These are phyloP conservation scores for Ceuthmochares aereus DNA, from an alignment of 2,113 vertebrate species.

Conservation along the genomic window DNA sequence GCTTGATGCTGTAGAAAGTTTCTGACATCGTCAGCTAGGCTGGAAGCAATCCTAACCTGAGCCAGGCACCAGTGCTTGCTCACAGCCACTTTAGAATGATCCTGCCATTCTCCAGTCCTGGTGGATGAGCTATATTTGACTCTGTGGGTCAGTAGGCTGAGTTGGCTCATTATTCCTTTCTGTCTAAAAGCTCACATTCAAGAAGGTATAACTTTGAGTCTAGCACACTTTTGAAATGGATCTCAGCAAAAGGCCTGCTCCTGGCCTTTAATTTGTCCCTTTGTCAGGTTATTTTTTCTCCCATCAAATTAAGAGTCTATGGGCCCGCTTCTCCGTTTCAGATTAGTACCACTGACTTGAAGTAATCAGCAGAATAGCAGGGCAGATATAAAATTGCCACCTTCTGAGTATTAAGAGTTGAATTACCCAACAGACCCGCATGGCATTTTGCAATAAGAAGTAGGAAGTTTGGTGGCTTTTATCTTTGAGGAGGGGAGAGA, in stretches of 20 bases:
- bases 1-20: neutral
- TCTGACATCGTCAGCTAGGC: too few relatives aligned
- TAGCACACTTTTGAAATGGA: neutral
- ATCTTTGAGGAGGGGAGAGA: neutral
- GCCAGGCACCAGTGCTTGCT: neutral
- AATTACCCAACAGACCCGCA: neutral
- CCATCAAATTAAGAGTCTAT: neutral
- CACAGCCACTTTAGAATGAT: neutral
- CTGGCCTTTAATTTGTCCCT: neutral
- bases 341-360: neutral
- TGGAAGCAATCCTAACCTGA: neutral
- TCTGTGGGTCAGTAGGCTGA: neutral
- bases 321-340: neutral
- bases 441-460: neutral
- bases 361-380: neutral
- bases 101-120: neutral
- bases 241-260: neutral
- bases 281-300: neutral
- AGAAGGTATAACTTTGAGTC: neutral
- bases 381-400: neutral
- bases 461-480: neutral
- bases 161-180: neutral
- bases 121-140: neutral
- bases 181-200: fast-evolving
- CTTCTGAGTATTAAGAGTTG: neutral